These are phyloP conservation scores for Pocillopora grandis DNA, from an alignment of 92 coral and sea anemone genomes.

Conservation along the genomic window DNA sequence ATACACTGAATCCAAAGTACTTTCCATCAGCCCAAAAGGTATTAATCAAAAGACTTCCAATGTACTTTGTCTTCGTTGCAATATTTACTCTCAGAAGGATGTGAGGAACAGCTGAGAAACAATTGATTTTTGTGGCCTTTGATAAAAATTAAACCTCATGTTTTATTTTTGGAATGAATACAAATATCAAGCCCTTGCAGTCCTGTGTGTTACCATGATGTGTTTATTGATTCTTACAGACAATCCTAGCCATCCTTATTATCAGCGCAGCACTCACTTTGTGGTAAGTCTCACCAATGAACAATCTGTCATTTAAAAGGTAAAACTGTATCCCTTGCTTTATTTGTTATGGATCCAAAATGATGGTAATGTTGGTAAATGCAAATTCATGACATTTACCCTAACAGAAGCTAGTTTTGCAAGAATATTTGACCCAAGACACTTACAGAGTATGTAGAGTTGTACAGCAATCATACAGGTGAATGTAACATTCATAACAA, in stretches of 20 bases:
- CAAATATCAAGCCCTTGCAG: no score
- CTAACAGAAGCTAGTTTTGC: no score
- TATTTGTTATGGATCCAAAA: background rate
- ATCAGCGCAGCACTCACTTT: slow-evolving; percentile 77
- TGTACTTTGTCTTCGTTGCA: background rate
- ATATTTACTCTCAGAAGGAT: background rate
- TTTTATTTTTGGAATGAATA: no score
- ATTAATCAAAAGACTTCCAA: background rate
- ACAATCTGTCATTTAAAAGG: no score
- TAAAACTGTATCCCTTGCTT: background rate
- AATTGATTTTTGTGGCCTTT: no score
- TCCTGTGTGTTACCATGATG: background rate
- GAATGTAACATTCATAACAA: no score
- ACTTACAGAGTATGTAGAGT: no score
- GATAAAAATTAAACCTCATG: no score
- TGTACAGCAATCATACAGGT: no score
- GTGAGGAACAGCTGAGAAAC: no score
- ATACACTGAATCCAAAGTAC: background rate
- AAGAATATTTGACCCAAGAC: no score
- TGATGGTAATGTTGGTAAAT: background rate
- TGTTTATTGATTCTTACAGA: slow-evolving; percentile 30
- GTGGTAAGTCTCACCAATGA: slow-evolving; percentile 46
- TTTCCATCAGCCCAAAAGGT: slow-evolving; percentile 40
- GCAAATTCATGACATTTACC: background rate
- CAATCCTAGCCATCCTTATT: slow-evolving; percentile 71